Evolutionary conservation across 2,113 vertebrate species (phyloP).

Genomic region (Circaetus cinerascens): DNA sequence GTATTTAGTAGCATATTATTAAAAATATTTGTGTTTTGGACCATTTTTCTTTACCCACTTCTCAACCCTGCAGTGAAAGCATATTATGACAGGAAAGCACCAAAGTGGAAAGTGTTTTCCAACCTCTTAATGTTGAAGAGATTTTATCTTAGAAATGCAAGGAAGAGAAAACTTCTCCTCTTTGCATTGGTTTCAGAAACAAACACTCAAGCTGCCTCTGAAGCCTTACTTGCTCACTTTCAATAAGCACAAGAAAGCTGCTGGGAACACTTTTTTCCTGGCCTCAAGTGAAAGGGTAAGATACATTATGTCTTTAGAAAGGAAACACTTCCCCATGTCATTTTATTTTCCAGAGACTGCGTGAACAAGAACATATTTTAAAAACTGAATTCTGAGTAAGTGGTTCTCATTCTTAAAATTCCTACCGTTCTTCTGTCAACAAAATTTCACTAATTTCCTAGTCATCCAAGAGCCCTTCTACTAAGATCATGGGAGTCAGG

Average conservation of each 20-base stretch:
- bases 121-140: neutral
- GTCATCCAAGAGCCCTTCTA: neutral
- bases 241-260: neutral
- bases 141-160: neutral
- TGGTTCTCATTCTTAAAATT: neutral
- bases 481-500: fast-evolving
- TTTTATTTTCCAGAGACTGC: fast-evolving
- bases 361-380: neutral
- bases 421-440: neutral
- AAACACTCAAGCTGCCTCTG: neutral
- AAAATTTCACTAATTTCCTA: neutral
- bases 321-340: neutral
- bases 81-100: neutral
- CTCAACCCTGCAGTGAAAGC: neutral
- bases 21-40: neutral
- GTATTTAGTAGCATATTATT: neutral
- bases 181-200: neutral
- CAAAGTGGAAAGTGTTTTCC: neutral
- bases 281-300: neutral
- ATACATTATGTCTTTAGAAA: neutral
- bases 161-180: neutral
- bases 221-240: neutral
- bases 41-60: neutral
- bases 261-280: neutral
- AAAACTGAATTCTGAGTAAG: neutral